Base-by-base conservation (phyloP, 2,113 vertebrate genomes). In the Ailuropoda melanoleuca region DNA sequence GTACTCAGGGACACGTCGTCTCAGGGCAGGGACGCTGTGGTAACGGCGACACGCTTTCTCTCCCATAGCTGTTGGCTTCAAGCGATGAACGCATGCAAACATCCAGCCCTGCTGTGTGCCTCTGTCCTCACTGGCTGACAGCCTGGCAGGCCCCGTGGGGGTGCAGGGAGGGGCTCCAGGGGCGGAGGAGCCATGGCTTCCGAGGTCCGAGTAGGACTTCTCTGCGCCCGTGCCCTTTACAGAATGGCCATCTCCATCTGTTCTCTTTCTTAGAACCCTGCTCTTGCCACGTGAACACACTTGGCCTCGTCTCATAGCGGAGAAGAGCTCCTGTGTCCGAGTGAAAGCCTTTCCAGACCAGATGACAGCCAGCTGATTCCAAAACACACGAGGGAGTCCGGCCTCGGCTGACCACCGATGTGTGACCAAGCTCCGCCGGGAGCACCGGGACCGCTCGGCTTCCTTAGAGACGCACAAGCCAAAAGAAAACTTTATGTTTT, bases 121-220 rank as follows among this genome's bases (percentile, higher is more conserved):
- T 17, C 34, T 58, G 39, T 39, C 24, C 10, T 34, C 1, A 1
- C 8, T 50, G 43, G 68, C 56, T n/a, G 46, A 46, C 10, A 62
- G 34, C 18, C 46, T 62, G 14, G 19, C 1, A 37, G n/a, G 26
- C 0, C 50, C 18, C 6, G 14, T 1, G 58, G 19, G 23, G 50
- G 37, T 3, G 0, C 34, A 46, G 10, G 14, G 14, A 53, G 9
- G 23, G n/a, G 7, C 48, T 19, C n/a, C 23, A 1, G 39, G 4
- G 37, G 50, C 37, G 31, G 34, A 58, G 29, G 39, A 15, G 3
- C 62, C 29, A 17, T 37, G 62, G 39, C 46, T 77, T 80, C n/a
- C 18, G 0, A 1, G 12, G 11, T n/a, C 48, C 13, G 10, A 2
- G 18, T 9, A 58, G 37, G 64, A 31, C 24, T 5, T 46, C 19